Evolutionary conservation across 2,888 invertebrate species (phyloP), one percentile per base, ranked within the genome.

Genomic region (Clivina fossor): DNA sequence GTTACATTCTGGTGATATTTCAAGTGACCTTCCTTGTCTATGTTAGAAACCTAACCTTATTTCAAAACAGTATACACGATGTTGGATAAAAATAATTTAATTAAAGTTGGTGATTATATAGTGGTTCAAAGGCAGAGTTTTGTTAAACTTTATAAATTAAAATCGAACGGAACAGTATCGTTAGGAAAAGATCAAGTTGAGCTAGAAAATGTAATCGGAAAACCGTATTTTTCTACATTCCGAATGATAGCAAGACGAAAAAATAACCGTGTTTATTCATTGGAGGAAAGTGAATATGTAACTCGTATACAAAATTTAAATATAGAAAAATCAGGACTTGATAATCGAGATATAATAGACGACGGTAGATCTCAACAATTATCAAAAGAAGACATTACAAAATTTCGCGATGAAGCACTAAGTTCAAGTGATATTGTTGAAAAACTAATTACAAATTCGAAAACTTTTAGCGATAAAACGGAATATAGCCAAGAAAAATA

Each of bases 401-500:
- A 83, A 48, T 74, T 97, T 49, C 85, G 88, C 63, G 85, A 85
- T 56, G 84, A 86, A 62, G 88, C 91, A 20, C 76, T 81, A 16
- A 85, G 86, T 58, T 91, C 92, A 0, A 84, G 84, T 13, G 87
- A 89, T 66, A 93, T 97, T 61, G 86, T 97, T 3, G 88, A 84
- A 59, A 87, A 88, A 50, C 78, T 98, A 9, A 88, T 97, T 44
- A 88, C 87, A 59, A 95, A 95, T 70, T 97, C 95, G 11, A 87
- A 85, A 62, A 93, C 95, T 1, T 98, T 97, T 72, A 81, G 82
- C 28, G 80, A 83, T 53, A 96, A 96, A 78, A 97, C 95, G 0
- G 92, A 90, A 66, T 97, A 86, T 72, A 88, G 90, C 0, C 91
- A 97, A 72, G 91, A 92, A 64, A 97, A 97, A 71, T 98, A 97